Conservation (phyloP, 2,888 invertebrate genomes). For the Tetropium fuscum region DNA sequence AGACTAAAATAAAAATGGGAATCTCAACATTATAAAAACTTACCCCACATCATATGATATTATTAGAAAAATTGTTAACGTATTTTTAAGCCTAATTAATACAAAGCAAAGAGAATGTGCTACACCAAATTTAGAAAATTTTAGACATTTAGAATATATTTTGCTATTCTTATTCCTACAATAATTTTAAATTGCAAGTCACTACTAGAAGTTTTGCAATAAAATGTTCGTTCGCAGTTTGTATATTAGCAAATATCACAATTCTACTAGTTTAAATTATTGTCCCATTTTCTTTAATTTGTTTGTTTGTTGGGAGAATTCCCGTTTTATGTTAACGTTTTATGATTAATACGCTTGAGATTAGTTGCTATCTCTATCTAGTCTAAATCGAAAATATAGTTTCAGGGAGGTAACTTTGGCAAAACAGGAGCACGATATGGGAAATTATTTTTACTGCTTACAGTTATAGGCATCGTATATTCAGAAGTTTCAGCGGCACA, state of each 20-base stretch:
- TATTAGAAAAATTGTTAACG: too few relatives aligned
- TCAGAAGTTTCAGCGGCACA: slow-evolving; percentile 28
- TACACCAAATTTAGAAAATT: too few relatives aligned
- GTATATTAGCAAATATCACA: background rate
- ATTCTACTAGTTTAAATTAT: too few relatives aligned
- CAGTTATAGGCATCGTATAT: slow-evolving; percentile 24
- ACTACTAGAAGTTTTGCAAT: background rate
- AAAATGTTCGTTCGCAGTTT: background rate
- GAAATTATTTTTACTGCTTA: slow-evolving; percentile 27
- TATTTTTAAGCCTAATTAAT: too few relatives aligned
- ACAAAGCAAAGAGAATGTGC: too few relatives aligned
- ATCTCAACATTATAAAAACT: too few relatives aligned
- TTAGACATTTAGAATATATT: too few relatives aligned
- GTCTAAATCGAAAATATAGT: slow-evolving; percentile 2
- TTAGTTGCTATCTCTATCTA: background rate
- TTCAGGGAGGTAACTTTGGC: slow-evolving; percentile 8
- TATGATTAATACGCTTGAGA: too few relatives aligned
- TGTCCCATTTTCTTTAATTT: slow-evolving; percentile 2
- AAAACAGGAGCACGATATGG: slow-evolving; percentile 22
- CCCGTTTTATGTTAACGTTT: slow-evolving; percentile 1
- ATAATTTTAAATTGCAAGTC: too few relatives aligned
- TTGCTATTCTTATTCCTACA: too few relatives aligned
- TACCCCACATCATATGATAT: too few relatives aligned
- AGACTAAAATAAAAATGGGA: too few relatives aligned
- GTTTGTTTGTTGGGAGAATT: slow-evolving; percentile 2